Conservation (phyloP, 1,140 invertebrate genomes). For the Calephelis virginiensis region DNA sequence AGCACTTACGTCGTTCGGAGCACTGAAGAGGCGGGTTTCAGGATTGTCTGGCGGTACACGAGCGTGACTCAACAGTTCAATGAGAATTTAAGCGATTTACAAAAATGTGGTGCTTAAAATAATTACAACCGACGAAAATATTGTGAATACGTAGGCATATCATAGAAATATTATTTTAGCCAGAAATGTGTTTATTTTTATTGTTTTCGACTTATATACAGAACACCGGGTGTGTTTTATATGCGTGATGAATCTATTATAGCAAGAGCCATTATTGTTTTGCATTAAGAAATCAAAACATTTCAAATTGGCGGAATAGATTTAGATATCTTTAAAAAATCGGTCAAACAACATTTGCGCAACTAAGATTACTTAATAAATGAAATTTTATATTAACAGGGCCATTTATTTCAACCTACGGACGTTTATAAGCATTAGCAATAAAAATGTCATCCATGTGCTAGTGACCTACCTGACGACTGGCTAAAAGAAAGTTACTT, state of each 20-base stretch:
- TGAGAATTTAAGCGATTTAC: slow-evolving; percentile 44
- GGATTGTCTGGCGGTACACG: slow-evolving; percentile 55
- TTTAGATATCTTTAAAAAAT: slow-evolving; percentile 1
- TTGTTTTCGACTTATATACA: neutral
- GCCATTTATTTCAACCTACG: no score
- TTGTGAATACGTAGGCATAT: slow-evolving; percentile 38
- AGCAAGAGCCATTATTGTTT: neutral
- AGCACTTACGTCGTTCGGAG: slow-evolving; percentile 72
- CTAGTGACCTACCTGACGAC: no score
- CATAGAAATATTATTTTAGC: slow-evolving; percentile 43
- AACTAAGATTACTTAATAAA: neutral
- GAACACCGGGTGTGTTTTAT: slow-evolving; percentile 12
- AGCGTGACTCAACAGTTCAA: slow-evolving; percentile 50
- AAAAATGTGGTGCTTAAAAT: slow-evolving; percentile 55
- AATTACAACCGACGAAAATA: slow-evolving; percentile 47
- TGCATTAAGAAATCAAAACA: slow-evolving; percentile 9
- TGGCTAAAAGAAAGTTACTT: no score
- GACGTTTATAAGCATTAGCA: no score
- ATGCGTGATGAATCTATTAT: slow-evolving; percentile 1
- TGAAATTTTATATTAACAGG: no score
- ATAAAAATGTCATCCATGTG: no score
- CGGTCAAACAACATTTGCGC: neutral
- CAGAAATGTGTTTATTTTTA: slow-evolving; percentile 31
- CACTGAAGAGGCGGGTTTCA: slow-evolving; percentile 64
- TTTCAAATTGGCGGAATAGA: slow-evolving; percentile 3